These are phyloP conservation scores for Leucophenga maculata DNA, from an alignment of 2,888 invertebrate genomes.

Conservation along the genomic window DNA sequence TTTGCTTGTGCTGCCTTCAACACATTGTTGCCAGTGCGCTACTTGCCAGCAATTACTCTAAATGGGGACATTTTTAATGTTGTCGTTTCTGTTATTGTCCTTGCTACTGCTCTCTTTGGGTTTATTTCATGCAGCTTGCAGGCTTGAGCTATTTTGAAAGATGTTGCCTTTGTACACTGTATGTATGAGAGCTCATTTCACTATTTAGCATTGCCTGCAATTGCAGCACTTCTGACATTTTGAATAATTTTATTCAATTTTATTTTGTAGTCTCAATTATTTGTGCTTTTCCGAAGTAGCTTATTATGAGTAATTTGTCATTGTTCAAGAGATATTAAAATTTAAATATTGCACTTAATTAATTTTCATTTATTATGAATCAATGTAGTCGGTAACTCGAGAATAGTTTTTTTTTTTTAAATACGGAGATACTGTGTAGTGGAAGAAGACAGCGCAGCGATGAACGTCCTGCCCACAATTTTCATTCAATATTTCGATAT, in stretches of 20 bases:
- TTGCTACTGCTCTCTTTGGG: background rate
- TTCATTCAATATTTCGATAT: too few relatives aligned
- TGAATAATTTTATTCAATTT: background rate
- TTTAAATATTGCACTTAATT: too few relatives aligned
- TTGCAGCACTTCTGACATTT: too few relatives aligned
- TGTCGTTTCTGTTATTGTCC: background rate
- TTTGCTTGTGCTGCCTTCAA: background rate
- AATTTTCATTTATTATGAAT: too few relatives aligned
- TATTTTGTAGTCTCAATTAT: background rate
- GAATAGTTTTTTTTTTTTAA: too few relatives aligned
- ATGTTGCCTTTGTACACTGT: background rate
- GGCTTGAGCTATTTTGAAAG: background rate
- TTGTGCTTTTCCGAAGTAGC: background rate
- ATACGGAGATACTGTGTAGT: too few relatives aligned
- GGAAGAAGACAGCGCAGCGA: too few relatives aligned
- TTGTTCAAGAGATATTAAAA: too few relatives aligned
- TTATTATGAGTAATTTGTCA: too few relatives aligned
- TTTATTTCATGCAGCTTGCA: background rate
- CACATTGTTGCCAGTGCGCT: background rate
- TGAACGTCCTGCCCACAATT: too few relatives aligned
- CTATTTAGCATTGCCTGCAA: background rate
- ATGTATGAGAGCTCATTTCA: background rate
- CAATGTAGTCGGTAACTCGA: too few relatives aligned
- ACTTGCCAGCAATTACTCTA: constrained; percentile 7
- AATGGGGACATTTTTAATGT: constrained; percentile 14